phyloP scores from a whole-genome alignment of 2,888 invertebrate species.

The Argynnis bischoffii region DNA sequence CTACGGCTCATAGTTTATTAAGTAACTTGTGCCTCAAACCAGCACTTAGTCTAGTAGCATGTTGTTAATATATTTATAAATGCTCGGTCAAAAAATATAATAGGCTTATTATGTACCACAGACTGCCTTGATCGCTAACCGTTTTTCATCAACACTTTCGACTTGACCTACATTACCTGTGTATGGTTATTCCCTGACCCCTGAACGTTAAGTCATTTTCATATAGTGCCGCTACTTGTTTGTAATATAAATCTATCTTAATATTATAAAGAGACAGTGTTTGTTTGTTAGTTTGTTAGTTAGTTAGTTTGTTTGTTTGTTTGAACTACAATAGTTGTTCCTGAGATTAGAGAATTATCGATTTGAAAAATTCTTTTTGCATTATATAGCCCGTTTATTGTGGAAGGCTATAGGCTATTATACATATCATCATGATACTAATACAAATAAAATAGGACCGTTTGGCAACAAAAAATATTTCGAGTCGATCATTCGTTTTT shows the following conservation, averaged over 20 bases:
- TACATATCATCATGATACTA: background rate
- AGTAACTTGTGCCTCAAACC: conserved; percentile 17
- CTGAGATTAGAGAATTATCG: too few species aligned
- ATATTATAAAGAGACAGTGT: too few species aligned
- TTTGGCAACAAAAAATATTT: too few species aligned
- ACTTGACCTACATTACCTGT: conserved; percentile 43
- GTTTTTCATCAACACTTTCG: conserved; percentile 40
- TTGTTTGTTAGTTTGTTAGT: too few species aligned
- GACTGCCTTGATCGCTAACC: conserved; percentile 28
- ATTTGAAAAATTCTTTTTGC: background rate
- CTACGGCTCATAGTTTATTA: too few species aligned
- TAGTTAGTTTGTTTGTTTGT: too few species aligned
- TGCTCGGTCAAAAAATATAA: conserved; percentile 30
- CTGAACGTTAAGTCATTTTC: conserved; percentile 31
- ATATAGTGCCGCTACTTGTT: conserved; percentile 1
- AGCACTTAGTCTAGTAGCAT: conserved; percentile 29
- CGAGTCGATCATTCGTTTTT: too few species aligned
- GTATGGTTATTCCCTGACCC: conserved; percentile 41
- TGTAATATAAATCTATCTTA: too few species aligned
- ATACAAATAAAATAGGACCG: too few species aligned
- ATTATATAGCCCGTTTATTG: too few species aligned
- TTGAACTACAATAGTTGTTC: too few species aligned
- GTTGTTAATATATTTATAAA: conserved; percentile 37
- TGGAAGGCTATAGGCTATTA: too few species aligned
- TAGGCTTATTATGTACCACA: conserved; percentile 38